These are phyloP conservation scores for Papilio aristodemus DNA, from an alignment of 1,140 invertebrate species.

Conservation along the genomic window DNA sequence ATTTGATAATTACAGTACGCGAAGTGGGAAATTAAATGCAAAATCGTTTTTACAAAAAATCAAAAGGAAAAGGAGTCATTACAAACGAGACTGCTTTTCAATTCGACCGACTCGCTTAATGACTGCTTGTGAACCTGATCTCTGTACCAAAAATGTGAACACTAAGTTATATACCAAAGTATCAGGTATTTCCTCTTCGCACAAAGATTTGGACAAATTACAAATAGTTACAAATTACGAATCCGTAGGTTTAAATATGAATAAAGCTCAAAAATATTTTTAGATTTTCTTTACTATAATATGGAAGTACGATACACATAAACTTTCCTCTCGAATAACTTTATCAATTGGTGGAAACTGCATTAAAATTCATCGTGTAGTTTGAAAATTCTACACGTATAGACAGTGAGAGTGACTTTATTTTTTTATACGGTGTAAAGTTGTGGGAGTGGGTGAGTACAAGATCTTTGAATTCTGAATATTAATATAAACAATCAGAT, in stretches of 20 bases:
- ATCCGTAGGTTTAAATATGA: neutral
- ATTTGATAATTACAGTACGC: too few relatives aligned
- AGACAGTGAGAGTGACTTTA: too few relatives aligned
- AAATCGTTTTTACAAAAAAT: conserved; percentile 15
- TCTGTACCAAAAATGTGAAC: neutral
- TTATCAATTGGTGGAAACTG: too few relatives aligned
- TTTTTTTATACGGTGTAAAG: too few relatives aligned
- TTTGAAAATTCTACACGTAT: too few relatives aligned
- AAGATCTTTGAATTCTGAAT: neutral
- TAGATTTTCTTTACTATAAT: too few relatives aligned
- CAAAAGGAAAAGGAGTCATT: conserved; percentile 31
- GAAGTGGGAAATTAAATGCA: too few relatives aligned
- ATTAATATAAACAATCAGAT: neutral
- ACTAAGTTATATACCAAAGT: neutral
- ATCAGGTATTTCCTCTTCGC: neutral
- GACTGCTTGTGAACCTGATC: conserved; percentile 27
- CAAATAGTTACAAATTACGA: too few relatives aligned
- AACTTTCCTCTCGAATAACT: too few relatives aligned
- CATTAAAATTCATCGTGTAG: too few relatives aligned
- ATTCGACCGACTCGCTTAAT: neutral
- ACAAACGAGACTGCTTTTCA: neutral
- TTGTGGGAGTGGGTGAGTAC: neutral
- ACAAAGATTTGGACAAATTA: neutral
- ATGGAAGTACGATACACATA: too few relatives aligned
- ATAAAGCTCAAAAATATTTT: neutral